These are phyloP conservation scores for Tichodroma muraria DNA, from an alignment of 2,113 vertebrate species.

Conservation along the genomic window DNA sequence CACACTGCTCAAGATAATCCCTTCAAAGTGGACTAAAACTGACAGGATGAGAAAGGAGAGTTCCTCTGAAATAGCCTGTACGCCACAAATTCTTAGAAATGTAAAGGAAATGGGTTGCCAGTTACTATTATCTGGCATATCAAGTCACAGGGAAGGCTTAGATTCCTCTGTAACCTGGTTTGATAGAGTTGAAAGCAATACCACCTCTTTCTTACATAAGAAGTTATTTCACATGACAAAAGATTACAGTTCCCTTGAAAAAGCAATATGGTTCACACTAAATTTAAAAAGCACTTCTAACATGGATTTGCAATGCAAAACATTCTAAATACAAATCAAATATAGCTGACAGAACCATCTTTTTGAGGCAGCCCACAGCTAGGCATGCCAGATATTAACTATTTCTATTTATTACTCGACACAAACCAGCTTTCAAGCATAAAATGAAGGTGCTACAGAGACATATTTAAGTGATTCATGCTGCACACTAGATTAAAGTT, in stretches of 20 bases:
- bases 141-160: slow-evolving; percentile 10
- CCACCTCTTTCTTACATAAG: background rate
- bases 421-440: background rate
- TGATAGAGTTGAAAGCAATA: slow-evolving; percentile 5
- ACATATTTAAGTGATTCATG: background rate
- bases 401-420: background rate
- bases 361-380: slow-evolving; percentile 1
- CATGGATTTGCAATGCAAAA: slow-evolving; percentile 42
- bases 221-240: background rate
- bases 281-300: slow-evolving; percentile 23
- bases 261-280: slow-evolving; percentile 31
- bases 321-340: slow-evolving; percentile 40
- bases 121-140: background rate
- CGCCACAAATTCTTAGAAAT: background rate
- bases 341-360: slow-evolving; percentile 10
- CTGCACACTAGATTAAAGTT: background rate
- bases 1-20: background rate
- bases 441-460: background rate
- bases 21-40: background rate
- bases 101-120: background rate
- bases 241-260: background rate
- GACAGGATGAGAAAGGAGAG: background rate
- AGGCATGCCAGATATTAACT: slow-evolving; percentile 3
- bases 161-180: background rate
- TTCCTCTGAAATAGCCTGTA: background rate